Percentiles rank a stretch among this genome's conserved stretches.
phyloP scores from a whole-genome alignment of 2,888 invertebrate species.

The Melanostoma mellinum region DNA sequence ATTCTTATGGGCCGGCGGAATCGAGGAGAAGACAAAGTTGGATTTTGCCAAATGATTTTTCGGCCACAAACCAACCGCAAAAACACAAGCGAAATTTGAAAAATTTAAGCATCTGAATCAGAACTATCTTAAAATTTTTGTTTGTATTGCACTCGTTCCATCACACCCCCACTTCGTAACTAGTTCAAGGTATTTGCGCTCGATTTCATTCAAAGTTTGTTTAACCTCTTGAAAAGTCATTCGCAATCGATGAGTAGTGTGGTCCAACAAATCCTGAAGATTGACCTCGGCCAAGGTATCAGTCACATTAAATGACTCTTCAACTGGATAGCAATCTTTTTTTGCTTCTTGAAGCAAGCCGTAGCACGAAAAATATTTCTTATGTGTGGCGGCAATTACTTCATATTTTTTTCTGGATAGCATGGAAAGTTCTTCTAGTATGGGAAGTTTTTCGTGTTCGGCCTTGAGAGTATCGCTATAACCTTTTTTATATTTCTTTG shows the following conservation, averaged over 20 bases:
- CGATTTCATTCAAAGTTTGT: no score
- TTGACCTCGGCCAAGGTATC: background rate
- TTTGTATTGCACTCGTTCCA: no score
- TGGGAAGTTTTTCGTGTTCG: background rate
- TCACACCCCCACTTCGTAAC: no score
- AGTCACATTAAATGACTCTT: background rate
- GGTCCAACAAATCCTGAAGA: conserved; percentile 1
- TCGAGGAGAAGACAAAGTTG: no score
- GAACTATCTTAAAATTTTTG: background rate
- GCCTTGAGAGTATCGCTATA: background rate
- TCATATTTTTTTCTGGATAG: background rate
- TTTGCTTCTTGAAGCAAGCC: background rate
- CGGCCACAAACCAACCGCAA: background rate
- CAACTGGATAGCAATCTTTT: conserved; percentile 3
- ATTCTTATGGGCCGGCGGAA: no score
- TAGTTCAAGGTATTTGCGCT: no score
- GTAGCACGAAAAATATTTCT: no score
- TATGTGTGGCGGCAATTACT: background rate
- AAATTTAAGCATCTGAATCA: background rate
- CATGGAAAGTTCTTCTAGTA: background rate
- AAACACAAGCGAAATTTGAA: no score
- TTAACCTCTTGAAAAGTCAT: background rate
- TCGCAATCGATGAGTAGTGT: background rate
- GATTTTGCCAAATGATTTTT: no score
- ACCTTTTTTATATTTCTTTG: background rate